Evolutionary conservation across 2,113 vertebrate genomes (phyloP).

Genomic region (Crotophaga sulcirostris): DNA sequence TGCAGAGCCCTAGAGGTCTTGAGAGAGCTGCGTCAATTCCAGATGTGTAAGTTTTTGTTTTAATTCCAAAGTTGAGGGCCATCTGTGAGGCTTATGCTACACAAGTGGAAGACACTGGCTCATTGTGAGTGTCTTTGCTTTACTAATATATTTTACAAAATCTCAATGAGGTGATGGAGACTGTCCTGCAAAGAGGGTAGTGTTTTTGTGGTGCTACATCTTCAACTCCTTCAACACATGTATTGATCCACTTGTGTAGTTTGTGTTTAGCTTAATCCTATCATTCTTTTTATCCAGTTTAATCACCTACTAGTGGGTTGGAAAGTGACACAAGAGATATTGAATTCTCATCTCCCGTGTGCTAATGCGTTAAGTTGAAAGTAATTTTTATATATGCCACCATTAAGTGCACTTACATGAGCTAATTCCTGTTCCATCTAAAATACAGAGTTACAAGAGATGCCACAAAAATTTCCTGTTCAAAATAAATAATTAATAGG

Average conservation of each 20-base stretch:
- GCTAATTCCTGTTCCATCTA: background rate
- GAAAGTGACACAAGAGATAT: background rate
- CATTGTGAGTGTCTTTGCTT: background rate
- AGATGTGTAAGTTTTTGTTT: background rate
- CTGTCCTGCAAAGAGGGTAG: background rate
- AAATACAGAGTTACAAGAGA: background rate
- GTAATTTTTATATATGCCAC: conserved; percentile 32
- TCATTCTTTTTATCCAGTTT: background rate
- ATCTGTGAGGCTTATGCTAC: background rate
- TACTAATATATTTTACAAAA: background rate
- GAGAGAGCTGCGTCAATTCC: background rate
- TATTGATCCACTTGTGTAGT: background rate
- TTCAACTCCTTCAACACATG: background rate
- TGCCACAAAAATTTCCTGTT: background rate
- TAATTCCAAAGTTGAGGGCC: background rate
- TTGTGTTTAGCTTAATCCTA: background rate
- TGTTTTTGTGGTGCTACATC: background rate
- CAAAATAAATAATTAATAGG: background rate
- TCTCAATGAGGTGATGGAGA: background rate
- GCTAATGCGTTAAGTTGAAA: conserved; percentile 35
- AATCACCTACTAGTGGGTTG: conserved; percentile 12
- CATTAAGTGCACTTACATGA: background rate
- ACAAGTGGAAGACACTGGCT: background rate
- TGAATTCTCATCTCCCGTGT: background rate
- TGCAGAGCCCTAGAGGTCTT: background rate